phyloP scores from a whole-genome alignment of 2,797 vertebrate genomes.

The Poliocrania exsul region DNA sequence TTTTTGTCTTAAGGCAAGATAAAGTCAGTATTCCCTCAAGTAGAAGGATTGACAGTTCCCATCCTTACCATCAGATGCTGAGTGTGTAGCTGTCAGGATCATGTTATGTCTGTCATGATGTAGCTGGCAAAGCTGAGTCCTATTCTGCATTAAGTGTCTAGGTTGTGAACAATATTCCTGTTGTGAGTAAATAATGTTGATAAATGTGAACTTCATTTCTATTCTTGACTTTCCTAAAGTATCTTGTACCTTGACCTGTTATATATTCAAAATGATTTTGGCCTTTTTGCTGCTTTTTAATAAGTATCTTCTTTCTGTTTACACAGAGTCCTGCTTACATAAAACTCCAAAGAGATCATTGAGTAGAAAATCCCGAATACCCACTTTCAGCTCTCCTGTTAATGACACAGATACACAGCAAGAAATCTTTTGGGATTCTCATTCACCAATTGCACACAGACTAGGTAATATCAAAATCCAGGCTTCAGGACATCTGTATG shows the following conservation, averaged over 20 bases:
- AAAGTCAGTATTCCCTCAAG: background rate
- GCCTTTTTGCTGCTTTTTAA: background rate
- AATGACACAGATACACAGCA: slow-evolving; percentile 86
- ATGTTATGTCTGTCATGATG: background rate
- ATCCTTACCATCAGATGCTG: background rate
- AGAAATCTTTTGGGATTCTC: slow-evolving; percentile 95
- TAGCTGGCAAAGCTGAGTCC: background rate
- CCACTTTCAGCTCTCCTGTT: slow-evolving; percentile 81
- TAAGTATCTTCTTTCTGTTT: slow-evolving; percentile 2
- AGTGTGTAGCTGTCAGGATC: background rate
- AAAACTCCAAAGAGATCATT: slow-evolving; percentile 74
- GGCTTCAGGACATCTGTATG: background rate
- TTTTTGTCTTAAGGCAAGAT: background rate
- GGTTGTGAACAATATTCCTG: background rate
- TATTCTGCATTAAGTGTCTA: background rate
- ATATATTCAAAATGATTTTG: background rate
- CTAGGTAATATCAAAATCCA: slow-evolving; percentile 73
- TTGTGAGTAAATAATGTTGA: background rate
- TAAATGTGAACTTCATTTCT: background rate
- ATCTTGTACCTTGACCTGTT: background rate
- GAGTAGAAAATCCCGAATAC: slow-evolving; percentile 64
- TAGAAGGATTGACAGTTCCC: background rate
- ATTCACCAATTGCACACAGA: slow-evolving; percentile 83
- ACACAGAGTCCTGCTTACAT: slow-evolving; percentile 64
- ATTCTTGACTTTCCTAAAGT: background rate